These are phyloP conservation scores for Acanthosepion lycidas DNA, from an alignment of 2,888 invertebrate species.

Conservation along the genomic window DNA sequence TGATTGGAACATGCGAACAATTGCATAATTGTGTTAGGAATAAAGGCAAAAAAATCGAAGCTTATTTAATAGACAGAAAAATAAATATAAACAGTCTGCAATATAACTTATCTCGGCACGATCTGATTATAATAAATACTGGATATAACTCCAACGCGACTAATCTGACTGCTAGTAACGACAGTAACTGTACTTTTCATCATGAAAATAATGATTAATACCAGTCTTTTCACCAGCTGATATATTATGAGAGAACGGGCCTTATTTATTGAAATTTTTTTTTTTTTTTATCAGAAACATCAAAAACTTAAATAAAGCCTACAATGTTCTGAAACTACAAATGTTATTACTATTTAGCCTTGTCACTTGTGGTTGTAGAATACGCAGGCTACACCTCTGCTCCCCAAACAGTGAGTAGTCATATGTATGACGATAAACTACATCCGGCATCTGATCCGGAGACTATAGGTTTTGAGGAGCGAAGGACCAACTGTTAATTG, in stretches of 20 bases:
- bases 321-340: no score
- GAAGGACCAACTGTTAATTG: no score
- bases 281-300: no score
- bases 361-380: no score
- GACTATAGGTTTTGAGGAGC: no score
- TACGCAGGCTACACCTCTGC: no score
- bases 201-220: not conserved
- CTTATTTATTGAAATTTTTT: no score
- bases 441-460: no score
- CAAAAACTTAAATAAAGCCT: no score
- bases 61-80: not conserved
- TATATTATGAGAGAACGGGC: not conserved
- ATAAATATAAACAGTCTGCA: not conserved
- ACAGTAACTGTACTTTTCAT: not conserved
- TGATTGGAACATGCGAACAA: slow-evolving; percentile 7
- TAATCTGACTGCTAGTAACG: not conserved
- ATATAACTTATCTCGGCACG: not conserved
- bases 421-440: no score
- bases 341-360: no score
- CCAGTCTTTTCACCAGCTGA: not conserved
- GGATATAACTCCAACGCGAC: not conserved
- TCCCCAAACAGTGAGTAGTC: no score
- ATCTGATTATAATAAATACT: not conserved
- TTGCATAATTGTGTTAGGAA: not conserved
- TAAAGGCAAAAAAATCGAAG: not conserved